phyloP scores from a whole-genome alignment of 2,888 invertebrate species.

The Cantharis lateralis region DNA sequence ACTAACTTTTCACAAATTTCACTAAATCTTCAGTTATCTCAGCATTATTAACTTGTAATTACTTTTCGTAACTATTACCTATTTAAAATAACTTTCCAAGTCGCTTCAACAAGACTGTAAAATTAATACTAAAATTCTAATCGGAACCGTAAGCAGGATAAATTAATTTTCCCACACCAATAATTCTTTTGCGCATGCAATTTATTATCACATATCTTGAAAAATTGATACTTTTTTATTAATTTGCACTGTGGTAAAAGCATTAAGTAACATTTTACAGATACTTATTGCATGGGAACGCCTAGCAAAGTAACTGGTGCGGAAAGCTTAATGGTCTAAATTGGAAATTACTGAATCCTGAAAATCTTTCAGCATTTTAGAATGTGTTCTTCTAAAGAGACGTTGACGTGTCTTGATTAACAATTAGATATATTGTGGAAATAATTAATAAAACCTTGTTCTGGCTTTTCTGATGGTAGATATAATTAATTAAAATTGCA shows the following conservation, averaged over 20 bases:
- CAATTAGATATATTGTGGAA: neutral
- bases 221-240: neutral
- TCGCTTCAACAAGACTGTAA: neutral
- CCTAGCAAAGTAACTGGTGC: constrained; percentile 11
- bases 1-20: constrained; percentile 20
- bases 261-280: neutral
- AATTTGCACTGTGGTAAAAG: neutral
- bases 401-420: constrained; percentile 10
- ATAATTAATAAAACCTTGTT: neutral
- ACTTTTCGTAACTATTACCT: constrained; percentile 8
- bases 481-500: neutral
- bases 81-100: neutral
- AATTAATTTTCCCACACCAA: neutral
- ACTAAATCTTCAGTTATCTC: constrained; percentile 15
- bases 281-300: neutral
- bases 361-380: constrained; percentile 11
- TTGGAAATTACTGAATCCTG: constrained; percentile 19
- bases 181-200: no score
- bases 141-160: neutral
- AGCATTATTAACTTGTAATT: constrained; percentile 17
- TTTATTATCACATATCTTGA: neutral
- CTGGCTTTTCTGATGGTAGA: neutral
- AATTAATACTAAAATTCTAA: neutral
- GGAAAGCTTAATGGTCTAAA: constrained; percentile 16
- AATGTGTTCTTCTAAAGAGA: constrained; percentile 9